These are phyloP conservation scores for Drosophila aldrichi DNA, from an alignment of 2,888 invertebrate genomes.

Conservation along the genomic window DNA sequence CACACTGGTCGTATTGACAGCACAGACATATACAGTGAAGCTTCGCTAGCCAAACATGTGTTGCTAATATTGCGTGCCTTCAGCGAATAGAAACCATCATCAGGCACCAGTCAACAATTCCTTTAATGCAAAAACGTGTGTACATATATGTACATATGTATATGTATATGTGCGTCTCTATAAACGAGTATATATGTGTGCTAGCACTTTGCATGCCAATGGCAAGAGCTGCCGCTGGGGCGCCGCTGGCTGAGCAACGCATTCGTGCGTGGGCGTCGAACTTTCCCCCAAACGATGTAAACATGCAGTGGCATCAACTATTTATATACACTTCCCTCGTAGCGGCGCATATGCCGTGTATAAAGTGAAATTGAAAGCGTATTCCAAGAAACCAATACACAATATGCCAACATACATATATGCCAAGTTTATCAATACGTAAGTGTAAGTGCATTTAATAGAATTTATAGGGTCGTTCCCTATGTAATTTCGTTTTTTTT, in stretches of 20 bases:
- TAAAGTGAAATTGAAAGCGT: not conserved
- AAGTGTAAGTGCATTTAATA: not conserved
- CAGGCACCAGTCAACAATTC: slow-evolving; percentile 19
- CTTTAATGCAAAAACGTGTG: slow-evolving; percentile 14
- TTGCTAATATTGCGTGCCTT: slow-evolving; percentile 55
- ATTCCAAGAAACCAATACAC: not conserved
- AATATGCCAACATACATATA: too few relatives aligned
- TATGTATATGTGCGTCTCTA: too few relatives aligned
- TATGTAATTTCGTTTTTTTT: too few relatives aligned
- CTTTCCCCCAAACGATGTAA: slow-evolving; percentile 64
- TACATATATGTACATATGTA: not conserved
- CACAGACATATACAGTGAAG: slow-evolving; percentile 25
- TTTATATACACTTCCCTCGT: slow-evolving; percentile 39
- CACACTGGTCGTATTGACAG: slow-evolving; percentile 23
- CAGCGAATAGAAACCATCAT: slow-evolving; percentile 46
- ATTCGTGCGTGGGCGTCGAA: slow-evolving; percentile 75
- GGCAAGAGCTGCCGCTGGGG: slow-evolving; percentile 19
- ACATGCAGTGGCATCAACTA: slow-evolving; percentile 51
- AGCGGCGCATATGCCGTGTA: not conserved
- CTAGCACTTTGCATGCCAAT: slow-evolving; percentile 44
- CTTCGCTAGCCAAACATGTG: slow-evolving; percentile 55
- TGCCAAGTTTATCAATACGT: not conserved
- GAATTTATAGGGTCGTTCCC: not conserved
- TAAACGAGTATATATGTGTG: not conserved
- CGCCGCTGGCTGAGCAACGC: slow-evolving; percentile 65